A percentile compares a stretch with the other conserved stretches of the same genome.
Conservation (phyloP, 2,113 vertebrate genomes). For the Chascanopsetta lugubris region DNA sequence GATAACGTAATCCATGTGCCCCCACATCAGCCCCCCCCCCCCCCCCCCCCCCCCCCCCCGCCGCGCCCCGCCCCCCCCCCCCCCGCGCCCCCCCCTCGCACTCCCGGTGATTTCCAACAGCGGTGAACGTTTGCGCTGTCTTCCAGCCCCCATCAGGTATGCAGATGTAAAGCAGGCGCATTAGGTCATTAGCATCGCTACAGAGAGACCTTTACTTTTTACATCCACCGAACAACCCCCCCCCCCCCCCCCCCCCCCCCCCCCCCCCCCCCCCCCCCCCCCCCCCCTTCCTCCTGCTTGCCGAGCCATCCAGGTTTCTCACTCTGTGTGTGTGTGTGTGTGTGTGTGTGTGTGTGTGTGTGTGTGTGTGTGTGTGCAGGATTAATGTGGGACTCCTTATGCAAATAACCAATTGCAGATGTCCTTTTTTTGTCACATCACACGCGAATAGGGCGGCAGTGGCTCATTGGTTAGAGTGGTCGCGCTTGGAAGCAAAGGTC, state of each 20-base stretch:
- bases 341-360: slow-evolving; percentile 21
- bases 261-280: slow-evolving; percentile 4
- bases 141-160: slow-evolving; percentile 4
- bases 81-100: background rate
- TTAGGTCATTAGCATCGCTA: slow-evolving; percentile 46
- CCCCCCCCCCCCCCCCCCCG: background rate
- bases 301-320: background rate
- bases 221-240: background rate
- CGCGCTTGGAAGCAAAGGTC: too few relatives aligned
- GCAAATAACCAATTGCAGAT: slow-evolving; percentile 37
- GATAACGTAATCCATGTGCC: slow-evolving; percentile 53
- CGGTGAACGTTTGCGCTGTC: slow-evolving; percentile 24
- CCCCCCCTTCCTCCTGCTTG: slow-evolving; percentile 1
- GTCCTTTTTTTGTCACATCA: slow-evolving; percentile 30
- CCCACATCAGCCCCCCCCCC: background rate
- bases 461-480: too few relatives aligned
- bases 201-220: slow-evolving; percentile 20
- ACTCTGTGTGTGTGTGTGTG: slow-evolving; percentile 19
- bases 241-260: slow-evolving; percentile 4
- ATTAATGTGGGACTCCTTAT: slow-evolving; percentile 34
- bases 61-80: too few relatives aligned
- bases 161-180: slow-evolving; percentile 42
- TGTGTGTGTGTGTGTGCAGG: slow-evolving; percentile 11
- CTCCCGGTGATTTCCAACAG: slow-evolving; percentile 32
- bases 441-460: too few relatives aligned